Evolutionary conservation across 2,888 invertebrate species (phyloP).

Genomic region (Conomelus anceps): DNA sequence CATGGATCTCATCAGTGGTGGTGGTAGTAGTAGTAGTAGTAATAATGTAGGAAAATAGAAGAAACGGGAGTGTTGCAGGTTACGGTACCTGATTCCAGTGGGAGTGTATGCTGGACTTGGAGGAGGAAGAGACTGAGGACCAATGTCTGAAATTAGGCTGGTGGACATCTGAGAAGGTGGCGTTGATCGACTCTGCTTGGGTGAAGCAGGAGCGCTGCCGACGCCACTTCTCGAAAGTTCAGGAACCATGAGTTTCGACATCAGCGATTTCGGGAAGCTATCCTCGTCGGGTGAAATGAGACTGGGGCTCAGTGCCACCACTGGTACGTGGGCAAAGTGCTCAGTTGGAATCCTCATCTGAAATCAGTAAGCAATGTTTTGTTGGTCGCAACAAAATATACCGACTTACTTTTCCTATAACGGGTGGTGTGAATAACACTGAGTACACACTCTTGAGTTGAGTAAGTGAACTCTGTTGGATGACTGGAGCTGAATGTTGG

Average conservation of each 20-base stretch:
- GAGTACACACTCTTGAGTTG: no score
- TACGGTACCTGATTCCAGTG: conserved; percentile 23
- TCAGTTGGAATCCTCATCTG: conserved; percentile 94
- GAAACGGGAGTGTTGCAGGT: no score
- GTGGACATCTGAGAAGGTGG: conserved; percentile 34
- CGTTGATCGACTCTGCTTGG: conserved; percentile 39
- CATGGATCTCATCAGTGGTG: no score
- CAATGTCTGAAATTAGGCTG: conserved; percentile 29
- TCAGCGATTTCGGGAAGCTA: conserved; percentile 59
- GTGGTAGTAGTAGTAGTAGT: no score
- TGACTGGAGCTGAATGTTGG: no score
- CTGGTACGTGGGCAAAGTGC: conserved; percentile 90
- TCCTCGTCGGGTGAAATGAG: conserved; percentile 63
- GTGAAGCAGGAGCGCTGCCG: conserved; percentile 47
- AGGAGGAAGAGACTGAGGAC: conserved; percentile 30
- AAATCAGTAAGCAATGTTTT: conserved; percentile 34
- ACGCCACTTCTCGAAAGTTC: conserved; percentile 45
- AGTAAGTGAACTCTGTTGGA: no score
- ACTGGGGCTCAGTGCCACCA: conserved; percentile 81
- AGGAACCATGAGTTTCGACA: conserved; percentile 55
- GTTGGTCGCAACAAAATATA: conserved; percentile 44
- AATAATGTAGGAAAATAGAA: no score
- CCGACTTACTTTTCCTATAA: no score
- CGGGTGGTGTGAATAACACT: neutral
- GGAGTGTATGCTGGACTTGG: conserved; percentile 30